These are phyloP conservation scores for Avahi laniger DNA, from an alignment of 2,797 vertebrate genomes.

Conservation along the genomic window DNA sequence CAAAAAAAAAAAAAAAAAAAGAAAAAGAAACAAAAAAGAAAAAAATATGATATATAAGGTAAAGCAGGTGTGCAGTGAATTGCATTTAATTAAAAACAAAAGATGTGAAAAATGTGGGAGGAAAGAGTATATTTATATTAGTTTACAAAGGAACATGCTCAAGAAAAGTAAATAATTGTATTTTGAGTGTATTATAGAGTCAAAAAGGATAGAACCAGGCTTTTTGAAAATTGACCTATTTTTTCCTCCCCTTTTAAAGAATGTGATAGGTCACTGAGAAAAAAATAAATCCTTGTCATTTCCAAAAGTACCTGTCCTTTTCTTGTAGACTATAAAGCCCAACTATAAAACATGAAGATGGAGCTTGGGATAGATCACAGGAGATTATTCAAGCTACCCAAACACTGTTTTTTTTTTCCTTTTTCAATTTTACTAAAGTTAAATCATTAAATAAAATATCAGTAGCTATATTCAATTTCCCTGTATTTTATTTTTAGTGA, in stretches of 20 bases:
- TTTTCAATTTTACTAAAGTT: not conserved
- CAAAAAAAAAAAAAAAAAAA: not conserved
- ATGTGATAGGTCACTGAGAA: not conserved
- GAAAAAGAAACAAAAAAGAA: not conserved
- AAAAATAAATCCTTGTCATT: not conserved
- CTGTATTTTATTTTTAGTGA: not conserved
- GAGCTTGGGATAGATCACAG: not conserved
- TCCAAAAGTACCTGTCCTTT: not conserved
- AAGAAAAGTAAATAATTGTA: not conserved
- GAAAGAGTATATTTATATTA: not conserved
- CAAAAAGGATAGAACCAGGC: not conserved
- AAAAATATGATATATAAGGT: not conserved
- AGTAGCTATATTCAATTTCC: not conserved
- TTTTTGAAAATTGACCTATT: slow-evolving; percentile 1
- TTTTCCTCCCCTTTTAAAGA: not conserved
- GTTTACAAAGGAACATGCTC: not conserved
- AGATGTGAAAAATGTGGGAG: not conserved
- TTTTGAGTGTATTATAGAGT: not conserved
- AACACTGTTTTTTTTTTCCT: not conserved
- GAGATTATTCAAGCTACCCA: not conserved
- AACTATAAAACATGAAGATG: not conserved
- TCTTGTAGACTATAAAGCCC: not conserved
- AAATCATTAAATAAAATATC: not conserved
- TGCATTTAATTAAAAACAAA: not conserved
- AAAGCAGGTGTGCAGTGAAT: not conserved